Percentiles rank a stretch among this genome's conserved stretches.
These are phyloP conservation scores for Hypanus sabinus DNA, from an alignment of 2,113 vertebrate species.

Conservation along the genomic window DNA sequence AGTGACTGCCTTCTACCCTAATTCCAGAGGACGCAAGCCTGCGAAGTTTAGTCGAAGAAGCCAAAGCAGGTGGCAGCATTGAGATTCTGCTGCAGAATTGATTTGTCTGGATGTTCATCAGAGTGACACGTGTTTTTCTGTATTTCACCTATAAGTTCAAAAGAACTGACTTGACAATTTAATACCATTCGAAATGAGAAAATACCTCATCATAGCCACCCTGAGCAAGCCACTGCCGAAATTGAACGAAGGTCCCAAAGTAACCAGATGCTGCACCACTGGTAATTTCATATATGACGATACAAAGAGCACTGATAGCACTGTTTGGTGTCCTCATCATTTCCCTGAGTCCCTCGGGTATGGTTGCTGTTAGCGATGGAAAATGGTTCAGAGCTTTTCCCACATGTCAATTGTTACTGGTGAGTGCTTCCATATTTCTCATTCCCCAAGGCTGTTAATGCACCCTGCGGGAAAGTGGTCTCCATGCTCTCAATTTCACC, in stretches of 20 bases:
- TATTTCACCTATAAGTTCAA: conserved; percentile 38
- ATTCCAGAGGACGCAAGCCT: no score
- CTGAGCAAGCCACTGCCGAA: background rate
- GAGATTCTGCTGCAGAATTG: background rate
- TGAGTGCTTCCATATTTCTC: background rate
- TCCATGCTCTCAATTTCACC: background rate
- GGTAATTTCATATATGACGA: background rate
- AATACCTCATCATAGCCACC: background rate
- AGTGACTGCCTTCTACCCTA: no score
- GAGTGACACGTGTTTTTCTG: background rate
- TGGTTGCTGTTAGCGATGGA: background rate
- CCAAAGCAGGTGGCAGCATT: no score
- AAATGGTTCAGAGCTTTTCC: background rate
- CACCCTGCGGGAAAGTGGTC: background rate
- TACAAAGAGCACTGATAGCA: background rate
- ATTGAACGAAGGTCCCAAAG: background rate
- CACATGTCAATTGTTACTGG: background rate
- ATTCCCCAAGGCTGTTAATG: background rate
- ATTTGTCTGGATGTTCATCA: no score
- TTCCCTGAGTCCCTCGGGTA: background rate
- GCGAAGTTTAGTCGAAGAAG: no score
- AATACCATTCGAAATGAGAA: no score
- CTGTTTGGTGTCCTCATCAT: background rate
- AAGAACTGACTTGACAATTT: background rate
- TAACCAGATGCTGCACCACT: background rate